These are phyloP conservation scores for Grus americana DNA, from an alignment of 2,113 vertebrate genomes.

Conservation along the genomic window DNA sequence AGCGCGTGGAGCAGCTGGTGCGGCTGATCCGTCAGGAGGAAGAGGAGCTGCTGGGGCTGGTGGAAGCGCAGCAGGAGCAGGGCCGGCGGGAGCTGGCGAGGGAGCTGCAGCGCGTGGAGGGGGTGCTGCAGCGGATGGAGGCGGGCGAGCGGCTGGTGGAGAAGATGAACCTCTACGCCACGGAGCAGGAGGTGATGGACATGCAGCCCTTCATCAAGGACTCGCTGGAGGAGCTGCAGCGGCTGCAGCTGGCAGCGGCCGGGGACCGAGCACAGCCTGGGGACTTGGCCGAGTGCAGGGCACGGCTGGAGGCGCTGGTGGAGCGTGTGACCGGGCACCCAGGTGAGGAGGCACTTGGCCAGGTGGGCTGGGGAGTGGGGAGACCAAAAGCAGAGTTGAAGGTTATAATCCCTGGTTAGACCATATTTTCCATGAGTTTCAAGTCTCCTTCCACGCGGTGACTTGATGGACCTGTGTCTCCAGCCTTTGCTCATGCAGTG, in stretches of 20 bases:
- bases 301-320: slow-evolving; percentile 32
- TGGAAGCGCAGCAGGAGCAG: neutral
- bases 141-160: slow-evolving; percentile 45
- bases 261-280: neutral
- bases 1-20: neutral
- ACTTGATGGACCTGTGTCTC: no score
- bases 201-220: slow-evolving; percentile 63
- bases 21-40: neutral
- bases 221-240: slow-evolving; percentile 36
- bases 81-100: neutral
- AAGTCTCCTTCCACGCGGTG: no score
- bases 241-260: neutral
- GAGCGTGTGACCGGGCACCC: neutral
- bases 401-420: no score
- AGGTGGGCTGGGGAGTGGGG: no score
- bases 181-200: slow-evolving; percentile 72
- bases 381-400: no score
- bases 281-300: neutral
- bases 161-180: slow-evolving; percentile 58
- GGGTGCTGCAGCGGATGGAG: slow-evolving; percentile 53
- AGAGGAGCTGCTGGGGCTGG: slow-evolving; percentile 14
- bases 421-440: no score
- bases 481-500: no score
- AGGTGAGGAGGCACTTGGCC: slow-evolving; percentile 15
- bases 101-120: neutral